These are phyloP conservation scores for Laupala kohalensis DNA, from an alignment of 1,140 invertebrate species.

Conservation along the genomic window DNA sequence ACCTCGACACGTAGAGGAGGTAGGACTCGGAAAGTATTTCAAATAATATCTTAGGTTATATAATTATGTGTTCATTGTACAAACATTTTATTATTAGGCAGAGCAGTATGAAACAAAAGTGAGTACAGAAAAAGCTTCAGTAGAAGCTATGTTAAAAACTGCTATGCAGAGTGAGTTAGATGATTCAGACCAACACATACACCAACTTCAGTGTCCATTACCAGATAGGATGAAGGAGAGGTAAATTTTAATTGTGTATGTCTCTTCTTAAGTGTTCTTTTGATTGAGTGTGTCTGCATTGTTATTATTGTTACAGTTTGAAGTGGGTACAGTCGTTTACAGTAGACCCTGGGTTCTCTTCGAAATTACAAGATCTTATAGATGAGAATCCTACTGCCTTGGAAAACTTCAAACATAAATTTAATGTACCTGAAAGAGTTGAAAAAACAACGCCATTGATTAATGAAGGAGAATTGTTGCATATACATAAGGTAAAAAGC, in stretches of 20 bases:
- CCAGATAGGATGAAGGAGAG: conserved; percentile 62
- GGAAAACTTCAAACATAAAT: conserved; percentile 96
- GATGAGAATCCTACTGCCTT: conserved; percentile 94
- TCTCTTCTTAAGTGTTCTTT: background rate
- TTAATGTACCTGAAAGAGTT: conserved; percentile 93
- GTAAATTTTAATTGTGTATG: conserved; percentile 31
- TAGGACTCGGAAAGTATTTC: conserved; percentile 22
- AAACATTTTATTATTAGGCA: conserved; percentile 33
- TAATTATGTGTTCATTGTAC: background rate
- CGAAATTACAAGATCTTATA: conserved; percentile 68
- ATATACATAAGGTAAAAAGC: conserved; percentile 66
- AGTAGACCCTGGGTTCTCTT: conserved; percentile 53
- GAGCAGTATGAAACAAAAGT: conserved; percentile 76
- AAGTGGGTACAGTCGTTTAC: conserved; percentile 49
- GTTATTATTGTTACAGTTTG: conserved; percentile 30
- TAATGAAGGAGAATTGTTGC: conserved; percentile 84
- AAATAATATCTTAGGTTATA: background rate
- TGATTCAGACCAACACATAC: conserved; percentile 82
- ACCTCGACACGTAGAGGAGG: conserved; percentile 90
- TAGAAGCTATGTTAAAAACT: conserved; percentile 95
- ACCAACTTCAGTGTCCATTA: conserved; percentile 70
- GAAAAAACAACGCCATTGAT: conserved; percentile 89
- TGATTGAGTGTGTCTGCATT: background rate
- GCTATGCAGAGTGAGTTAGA: conserved; percentile 96
- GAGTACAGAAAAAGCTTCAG: conserved; percentile 76